These are phyloP conservation scores for Hypsopygia costalis DNA, from an alignment of 2,888 invertebrate species.

Conservation along the genomic window DNA sequence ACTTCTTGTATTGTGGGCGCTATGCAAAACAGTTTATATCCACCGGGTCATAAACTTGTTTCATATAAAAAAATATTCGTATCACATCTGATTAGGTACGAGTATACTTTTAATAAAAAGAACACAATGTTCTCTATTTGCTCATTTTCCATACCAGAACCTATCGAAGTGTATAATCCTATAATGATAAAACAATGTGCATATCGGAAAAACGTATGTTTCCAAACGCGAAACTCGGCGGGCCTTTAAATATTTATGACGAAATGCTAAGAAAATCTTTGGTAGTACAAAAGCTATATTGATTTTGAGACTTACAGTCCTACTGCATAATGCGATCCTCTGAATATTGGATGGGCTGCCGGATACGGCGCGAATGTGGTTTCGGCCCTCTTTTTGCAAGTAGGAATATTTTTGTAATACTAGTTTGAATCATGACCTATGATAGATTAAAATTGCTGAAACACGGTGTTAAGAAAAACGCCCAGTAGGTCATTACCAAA, in stretches of 20 bases:
- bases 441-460: no score
- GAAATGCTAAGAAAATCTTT: constrained; percentile 54
- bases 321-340: constrained; percentile 63
- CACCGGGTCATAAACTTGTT: no score
- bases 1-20: no score
- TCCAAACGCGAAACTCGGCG: constrained; percentile 34
- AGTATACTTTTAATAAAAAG: no score
- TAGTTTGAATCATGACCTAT: no score
- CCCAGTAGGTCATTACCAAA: no score
- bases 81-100: no score
- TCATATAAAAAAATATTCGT: no score
- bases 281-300: constrained; percentile 62
- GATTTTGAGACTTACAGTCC: constrained; percentile 65
- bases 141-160: neutral
- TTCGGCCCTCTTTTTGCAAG: neutral
- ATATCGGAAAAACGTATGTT: constrained; percentile 16
- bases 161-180: constrained; percentile 19
- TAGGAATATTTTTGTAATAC: no score
- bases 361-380: neutral
- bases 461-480: no score
- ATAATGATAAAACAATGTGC: constrained; percentile 26
- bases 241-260: constrained; percentile 68
- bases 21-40: no score
- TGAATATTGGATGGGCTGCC: constrained; percentile 60
- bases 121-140: neutral